Percentiles rank a stretch among this genome's conserved stretches.
Conservation (phyloP, 2,113 vertebrate species). For the Menidia beryllina region DNA sequence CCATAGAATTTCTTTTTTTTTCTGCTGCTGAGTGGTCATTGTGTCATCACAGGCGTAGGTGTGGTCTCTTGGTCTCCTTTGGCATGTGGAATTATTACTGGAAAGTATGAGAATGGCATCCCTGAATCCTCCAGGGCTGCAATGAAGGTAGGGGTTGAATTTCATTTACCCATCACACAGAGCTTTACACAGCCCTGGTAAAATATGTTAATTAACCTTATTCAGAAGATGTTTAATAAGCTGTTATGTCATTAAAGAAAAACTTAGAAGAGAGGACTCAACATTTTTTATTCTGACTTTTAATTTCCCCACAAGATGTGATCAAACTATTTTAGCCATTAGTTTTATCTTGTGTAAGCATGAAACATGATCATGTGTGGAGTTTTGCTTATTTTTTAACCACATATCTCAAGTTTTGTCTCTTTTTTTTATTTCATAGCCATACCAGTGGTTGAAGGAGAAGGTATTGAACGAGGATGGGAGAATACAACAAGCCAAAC, state of each 20-base stretch:
- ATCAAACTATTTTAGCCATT: too few relatives aligned
- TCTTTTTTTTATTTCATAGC: conserved; percentile 72
- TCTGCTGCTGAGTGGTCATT: not conserved
- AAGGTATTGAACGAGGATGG: conserved; percentile 95
- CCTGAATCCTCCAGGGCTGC: conserved; percentile 95
- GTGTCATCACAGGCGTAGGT: conserved; percentile 87
- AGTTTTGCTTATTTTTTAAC: not conserved
- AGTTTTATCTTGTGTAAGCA: not conserved
- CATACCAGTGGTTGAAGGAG: conserved; percentile 97
- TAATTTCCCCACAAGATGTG: not conserved
- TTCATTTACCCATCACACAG: not conserved
- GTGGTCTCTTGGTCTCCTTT: conserved; percentile 98
- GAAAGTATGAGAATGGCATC: conserved; percentile 95
- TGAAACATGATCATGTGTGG: not conserved
- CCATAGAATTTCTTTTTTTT: not conserved
- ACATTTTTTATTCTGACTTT: too few relatives aligned
- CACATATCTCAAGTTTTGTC: not conserved
- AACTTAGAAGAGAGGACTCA: too few relatives aligned
- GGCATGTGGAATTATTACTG: conserved; percentile 97
- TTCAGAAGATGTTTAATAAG: too few relatives aligned
- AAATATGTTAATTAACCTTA: too few relatives aligned
- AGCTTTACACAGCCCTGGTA: not conserved
- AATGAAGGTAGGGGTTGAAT: conserved; percentile 86
- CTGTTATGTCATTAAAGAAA: too few relatives aligned
- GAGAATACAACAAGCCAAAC: conserved; percentile 92